These are phyloP conservation scores for Micronisus gabar DNA, from an alignment of 2,113 vertebrate species.

Conservation along the genomic window DNA sequence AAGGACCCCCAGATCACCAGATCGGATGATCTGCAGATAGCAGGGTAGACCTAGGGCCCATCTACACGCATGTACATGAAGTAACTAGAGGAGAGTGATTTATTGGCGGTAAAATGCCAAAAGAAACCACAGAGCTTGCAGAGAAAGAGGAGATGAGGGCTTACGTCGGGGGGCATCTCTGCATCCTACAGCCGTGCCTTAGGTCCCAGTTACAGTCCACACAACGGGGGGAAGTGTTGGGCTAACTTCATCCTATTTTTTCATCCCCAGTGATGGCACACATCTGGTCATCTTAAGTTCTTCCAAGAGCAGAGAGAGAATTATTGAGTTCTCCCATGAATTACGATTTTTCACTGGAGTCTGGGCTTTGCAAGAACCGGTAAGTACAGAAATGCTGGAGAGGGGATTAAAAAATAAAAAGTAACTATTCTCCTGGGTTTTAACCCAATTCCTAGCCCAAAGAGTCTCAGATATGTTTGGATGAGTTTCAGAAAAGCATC, in stretches of 20 bases:
- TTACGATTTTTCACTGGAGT: not conserved
- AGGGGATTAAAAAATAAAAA: not conserved
- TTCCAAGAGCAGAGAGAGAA: not conserved
- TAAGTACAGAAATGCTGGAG: not conserved
- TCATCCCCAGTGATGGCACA: not conserved
- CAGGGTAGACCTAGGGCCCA: not conserved
- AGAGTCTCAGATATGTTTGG: constrained; percentile 29
- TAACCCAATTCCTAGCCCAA: not conserved
- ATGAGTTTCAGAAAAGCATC: constrained; percentile 16
- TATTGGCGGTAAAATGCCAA: not conserved
- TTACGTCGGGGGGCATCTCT: not conserved
- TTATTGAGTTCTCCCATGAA: not conserved
- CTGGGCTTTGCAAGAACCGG: not conserved
- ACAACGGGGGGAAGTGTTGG: accelerated
- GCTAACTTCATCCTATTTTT: not conserved
- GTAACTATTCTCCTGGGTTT: not conserved
- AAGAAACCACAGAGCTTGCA: not conserved
- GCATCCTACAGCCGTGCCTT: not conserved
- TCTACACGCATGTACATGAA: accelerated
- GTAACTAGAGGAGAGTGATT: not conserved
- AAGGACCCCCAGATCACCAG: not conserved
- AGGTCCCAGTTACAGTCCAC: not conserved
- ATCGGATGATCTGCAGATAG: not conserved
- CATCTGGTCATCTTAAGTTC: not conserved
- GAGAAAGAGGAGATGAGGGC: not conserved